These are phyloP conservation scores for Lampris incognitus DNA, from an alignment of 2,113 vertebrate species.

Conservation along the genomic window DNA sequence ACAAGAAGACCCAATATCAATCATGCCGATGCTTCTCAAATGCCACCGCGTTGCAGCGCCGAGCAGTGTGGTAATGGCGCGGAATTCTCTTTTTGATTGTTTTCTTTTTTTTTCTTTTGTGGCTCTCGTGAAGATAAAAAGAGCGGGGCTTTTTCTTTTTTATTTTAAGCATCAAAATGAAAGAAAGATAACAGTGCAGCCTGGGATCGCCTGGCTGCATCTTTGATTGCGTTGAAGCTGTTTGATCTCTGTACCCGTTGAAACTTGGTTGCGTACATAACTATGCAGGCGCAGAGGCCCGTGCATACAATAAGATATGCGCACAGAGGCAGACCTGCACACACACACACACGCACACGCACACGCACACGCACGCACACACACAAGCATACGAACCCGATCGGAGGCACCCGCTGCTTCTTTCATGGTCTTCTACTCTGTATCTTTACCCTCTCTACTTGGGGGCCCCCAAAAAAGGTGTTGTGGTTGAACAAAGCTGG, in stretches of 20 bases:
- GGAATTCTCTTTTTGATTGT: conserved; percentile 56
- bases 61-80: conserved; percentile 37
- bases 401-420: neutral
- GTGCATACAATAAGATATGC: neutral
- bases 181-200: conserved; percentile 47
- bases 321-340: neutral
- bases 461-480: neutral
- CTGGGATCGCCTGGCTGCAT: conserved; percentile 49
- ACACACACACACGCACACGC: conserved; percentile 12
- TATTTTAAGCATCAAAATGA: conserved; percentile 40
- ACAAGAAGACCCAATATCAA: conserved; percentile 43
- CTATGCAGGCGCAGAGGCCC: conserved; percentile 1
- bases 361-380: conserved; percentile 15
- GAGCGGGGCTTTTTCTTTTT: conserved; percentile 12
- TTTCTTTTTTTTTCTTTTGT: conserved; percentile 12
- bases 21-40: conserved; percentile 46
- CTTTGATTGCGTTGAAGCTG: conserved; percentile 57
- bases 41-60: conserved; percentile 24
- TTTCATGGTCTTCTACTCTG: neutral
- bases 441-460: neutral
- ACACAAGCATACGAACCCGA: conserved; percentile 1
- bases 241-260: conserved; percentile 48
- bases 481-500: conserved; percentile 19
- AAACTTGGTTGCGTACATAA: conserved; percentile 27
- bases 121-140: conserved; percentile 48